Evolutionary conservation across 2,888 invertebrate species (phyloP), one percentile per base, ranked within the genome.

Genomic region (Ochropleura leucogaster): DNA sequence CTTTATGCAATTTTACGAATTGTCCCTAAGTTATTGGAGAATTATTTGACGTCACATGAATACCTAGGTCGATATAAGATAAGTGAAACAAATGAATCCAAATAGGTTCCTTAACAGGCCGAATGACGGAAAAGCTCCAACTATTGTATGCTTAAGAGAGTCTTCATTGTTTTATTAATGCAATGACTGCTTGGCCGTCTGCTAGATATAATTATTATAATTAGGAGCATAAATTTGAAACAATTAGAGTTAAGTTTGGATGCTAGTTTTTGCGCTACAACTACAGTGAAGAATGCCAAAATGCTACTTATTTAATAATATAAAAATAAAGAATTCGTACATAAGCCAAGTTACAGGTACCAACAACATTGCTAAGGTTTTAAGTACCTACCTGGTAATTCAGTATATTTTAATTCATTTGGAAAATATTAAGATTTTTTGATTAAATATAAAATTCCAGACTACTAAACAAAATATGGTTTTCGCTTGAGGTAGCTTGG

Each of bases 141-240:
- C 49, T 20, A 63, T 63, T 62, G 51, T 62, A 44, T 67, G 44
- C 42, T 63, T 42, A 47, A 14, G 4, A 51, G 14, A 42, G 53
- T 51, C 60, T 55, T 79, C 16, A 55, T 55, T 70, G 30, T 62
- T 69, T 60, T 47, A 53, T 60, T 62, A 53, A 10, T 47, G 46
- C 59, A 46, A 40, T 51, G 72, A 46, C 14, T 62, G 46, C 30
- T 30, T 30, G 9, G 40, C 40, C 44, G 51, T 51, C 51, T 59
- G n/a, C 46, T 51, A 12, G 20, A 20, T 30, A 53, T 18, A 18
- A 68, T 57, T 60, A 44, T 30, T 18, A 49, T 46, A 64, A 57
- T 51, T 80, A 73, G 12, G 20, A 30, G 8, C 65, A 5, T 65
- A 20, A 60, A 60, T 60, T 16, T 53, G 12, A 30, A 59, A 65